phyloP scores from a whole-genome alignment of 2,113 vertebrate genomes.

The Perognathus longimembris region DNA sequence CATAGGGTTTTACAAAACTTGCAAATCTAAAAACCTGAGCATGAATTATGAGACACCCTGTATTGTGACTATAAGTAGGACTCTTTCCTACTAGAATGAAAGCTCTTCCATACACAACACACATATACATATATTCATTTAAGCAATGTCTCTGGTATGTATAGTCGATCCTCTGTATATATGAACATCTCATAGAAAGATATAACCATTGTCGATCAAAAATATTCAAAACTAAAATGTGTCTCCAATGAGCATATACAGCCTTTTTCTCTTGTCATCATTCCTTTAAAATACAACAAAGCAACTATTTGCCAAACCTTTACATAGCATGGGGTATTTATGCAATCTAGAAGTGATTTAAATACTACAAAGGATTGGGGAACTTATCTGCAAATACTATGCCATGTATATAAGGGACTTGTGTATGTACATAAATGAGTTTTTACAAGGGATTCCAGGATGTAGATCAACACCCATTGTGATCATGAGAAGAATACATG shows the following conservation, averaged over 20 bases:
- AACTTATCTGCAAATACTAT: not conserved
- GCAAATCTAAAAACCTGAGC: constrained; percentile 21
- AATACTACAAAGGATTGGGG: not conserved
- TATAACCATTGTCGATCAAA: not conserved
- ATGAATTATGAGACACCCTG: not conserved
- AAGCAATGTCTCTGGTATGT: not conserved
- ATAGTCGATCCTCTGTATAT: not conserved
- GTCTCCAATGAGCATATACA: not conserved
- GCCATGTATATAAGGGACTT: not conserved
- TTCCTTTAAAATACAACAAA: not conserved
- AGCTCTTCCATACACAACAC: not conserved
- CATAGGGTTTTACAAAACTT: constrained; percentile 32
- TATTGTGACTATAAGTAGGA: not conserved
- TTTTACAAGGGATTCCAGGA: not conserved
- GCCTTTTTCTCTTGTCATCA: not conserved
- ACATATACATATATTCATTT: not conserved
- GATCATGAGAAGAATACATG: not conserved
- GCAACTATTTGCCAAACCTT: not conserved
- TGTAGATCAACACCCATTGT: not conserved
- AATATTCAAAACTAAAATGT: not conserved
- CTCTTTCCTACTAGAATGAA: not conserved
- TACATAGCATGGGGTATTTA: not conserved
- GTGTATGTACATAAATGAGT: not conserved
- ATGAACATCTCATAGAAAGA: not conserved
- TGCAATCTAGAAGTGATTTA: not conserved